Evolutionary conservation across 37 sponge, comb jelly and placozoan genomes (phyloP), one percentile per base, ranked within the genome.

Genomic region (Diacarnus erythraeanus): DNA sequence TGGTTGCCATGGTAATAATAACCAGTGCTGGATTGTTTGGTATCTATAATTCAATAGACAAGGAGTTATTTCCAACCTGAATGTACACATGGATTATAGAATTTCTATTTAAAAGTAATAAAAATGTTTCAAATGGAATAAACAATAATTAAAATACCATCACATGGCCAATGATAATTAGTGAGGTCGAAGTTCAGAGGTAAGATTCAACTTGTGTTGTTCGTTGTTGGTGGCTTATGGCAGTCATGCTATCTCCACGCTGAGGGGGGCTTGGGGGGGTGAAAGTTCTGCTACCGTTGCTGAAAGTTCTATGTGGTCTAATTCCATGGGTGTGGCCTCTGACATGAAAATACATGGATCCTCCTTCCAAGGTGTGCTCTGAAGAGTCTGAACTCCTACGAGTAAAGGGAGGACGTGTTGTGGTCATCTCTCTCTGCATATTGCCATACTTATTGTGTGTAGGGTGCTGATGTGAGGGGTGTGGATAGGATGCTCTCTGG

Each of bases 21-120:
- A 47, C 51, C 51, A 47, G 51, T 15, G 51, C 51, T 47, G 64
- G 64, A 47, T 47, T 47, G 51, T 47, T 47, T 47, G 51, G 51
- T 12, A 47, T 47, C 10, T 47, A 12, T 47, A 47, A 47, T 6
- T 15, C 51, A 47, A 12, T 47, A 6, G 12, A 47, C 51, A 47
- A 47, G 6, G 51, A 47, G 10, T 47, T 47, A 47, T 47, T 47
- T 47, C 51, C 51, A 47, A 47, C 51, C 12, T 47, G 51, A 47
- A 47, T 47, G 10, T 15, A 15, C 12, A 12, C 12, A 15, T 12
- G 6, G 51, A 15, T 47, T 47, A 12, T 47, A 12, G 51, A 47
- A 47, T 15, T 47, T 47, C 51, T 15, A 15, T 12, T 47, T 12
- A 15, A 47, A 15, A 47, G 12, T 47, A 15, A 47, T 47, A 47